A percentile compares a stretch with the other conserved stretches of the same genome.
Conservation (phyloP, 2,888 invertebrate genomes). For the Oscheius onirici region DNA sequence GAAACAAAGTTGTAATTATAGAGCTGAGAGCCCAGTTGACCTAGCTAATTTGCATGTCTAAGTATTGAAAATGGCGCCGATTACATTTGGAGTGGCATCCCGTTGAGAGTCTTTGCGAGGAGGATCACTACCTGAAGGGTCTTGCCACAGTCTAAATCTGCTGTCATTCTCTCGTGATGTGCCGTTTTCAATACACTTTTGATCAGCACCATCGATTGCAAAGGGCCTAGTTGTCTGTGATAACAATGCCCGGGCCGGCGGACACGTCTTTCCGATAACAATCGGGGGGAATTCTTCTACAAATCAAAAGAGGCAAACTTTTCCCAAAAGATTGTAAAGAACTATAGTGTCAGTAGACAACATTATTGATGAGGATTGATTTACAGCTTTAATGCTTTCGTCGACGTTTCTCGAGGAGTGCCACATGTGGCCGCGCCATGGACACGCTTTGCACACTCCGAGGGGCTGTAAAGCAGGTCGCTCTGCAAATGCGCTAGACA, state of each 20-base stretch:
- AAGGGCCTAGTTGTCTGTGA: slow-evolving; percentile 5
- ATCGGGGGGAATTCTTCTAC: not conserved
- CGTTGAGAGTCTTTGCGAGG: slow-evolving; percentile 7
- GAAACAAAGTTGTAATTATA: not conserved
- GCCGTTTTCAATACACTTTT: not conserved
- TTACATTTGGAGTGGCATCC: slow-evolving; percentile 24
- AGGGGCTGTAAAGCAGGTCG: slow-evolving; percentile 28
- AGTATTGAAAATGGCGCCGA: slow-evolving; percentile 20
- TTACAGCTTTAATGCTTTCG: slow-evolving; percentile 12
- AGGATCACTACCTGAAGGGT: not conserved
- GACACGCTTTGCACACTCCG: slow-evolving; percentile 21
- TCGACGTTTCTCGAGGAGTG: slow-evolving; percentile 14
- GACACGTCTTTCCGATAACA: slow-evolving; percentile 25
- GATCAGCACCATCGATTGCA: slow-evolving; percentile 19
- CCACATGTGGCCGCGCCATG: slow-evolving; percentile 23
- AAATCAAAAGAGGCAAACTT: not conserved
- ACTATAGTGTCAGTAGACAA: not conserved
- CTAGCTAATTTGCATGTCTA: slow-evolving; percentile 27
- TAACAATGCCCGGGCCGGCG: slow-evolving; percentile 8
- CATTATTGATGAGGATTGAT: slow-evolving; percentile 21
- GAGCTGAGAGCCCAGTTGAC: slow-evolving; percentile 13
- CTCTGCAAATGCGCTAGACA: not conserved
- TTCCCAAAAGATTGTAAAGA: slow-evolving; percentile 3
- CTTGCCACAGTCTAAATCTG: not conserved
- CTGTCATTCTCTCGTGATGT: not conserved